Percentiles rank a stretch among this genome's conserved stretches.
These are phyloP conservation scores for Mirza zaza DNA, from an alignment of 2,113 vertebrate species.

Conservation along the genomic window DNA sequence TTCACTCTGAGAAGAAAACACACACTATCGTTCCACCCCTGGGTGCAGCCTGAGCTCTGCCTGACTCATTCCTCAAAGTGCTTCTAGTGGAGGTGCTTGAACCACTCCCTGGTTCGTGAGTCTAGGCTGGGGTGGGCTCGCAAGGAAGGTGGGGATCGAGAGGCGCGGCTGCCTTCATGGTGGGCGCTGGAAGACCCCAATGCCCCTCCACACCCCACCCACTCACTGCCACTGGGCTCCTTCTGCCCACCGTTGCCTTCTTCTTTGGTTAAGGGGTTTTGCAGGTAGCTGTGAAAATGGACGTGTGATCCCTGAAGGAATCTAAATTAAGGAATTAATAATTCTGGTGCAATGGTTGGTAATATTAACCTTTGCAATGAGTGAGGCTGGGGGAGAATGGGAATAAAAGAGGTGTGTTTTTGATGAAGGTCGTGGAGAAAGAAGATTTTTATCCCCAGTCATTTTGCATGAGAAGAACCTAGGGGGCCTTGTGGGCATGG, in stretches of 20 bases:
- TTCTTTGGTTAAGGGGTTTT: background rate
- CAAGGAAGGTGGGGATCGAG: background rate
- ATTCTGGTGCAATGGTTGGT: background rate
- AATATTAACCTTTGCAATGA: background rate
- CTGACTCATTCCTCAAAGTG: background rate
- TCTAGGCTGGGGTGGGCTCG: background rate
- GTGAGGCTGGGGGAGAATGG: background rate
- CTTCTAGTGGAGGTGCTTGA: too few species aligned
- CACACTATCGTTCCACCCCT: fast-evolving
- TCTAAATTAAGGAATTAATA: background rate
- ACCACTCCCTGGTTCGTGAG: background rate
- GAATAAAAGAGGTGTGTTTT: background rate
- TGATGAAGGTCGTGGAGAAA: background rate
- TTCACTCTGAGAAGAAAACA: background rate
- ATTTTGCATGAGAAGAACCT: background rate
- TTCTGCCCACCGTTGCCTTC: background rate
- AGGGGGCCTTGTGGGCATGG: background rate
- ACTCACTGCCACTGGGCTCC: background rate
- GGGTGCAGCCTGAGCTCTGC: background rate
- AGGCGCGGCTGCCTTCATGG: background rate
- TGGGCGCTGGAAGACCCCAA: background rate
- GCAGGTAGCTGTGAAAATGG: background rate
- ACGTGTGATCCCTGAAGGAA: background rate
- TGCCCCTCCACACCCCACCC: background rate
- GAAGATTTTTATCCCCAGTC: background rate